Conservation (phyloP, 2,797 vertebrate genomes). For the Anabacerthia variegaticeps region DNA sequence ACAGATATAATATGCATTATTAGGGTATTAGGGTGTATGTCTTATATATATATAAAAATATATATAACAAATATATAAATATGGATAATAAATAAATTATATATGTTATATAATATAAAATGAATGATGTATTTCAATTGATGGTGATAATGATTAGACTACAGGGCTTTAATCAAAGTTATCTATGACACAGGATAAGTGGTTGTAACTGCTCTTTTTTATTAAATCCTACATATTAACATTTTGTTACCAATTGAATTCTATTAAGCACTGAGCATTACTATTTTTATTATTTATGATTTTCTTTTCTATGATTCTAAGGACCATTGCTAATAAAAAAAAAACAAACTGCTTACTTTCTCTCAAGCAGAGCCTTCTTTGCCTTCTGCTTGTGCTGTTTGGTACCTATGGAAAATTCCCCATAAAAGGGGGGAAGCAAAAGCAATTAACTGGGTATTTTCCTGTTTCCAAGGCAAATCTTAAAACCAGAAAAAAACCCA, state of each 20-base stretch:
- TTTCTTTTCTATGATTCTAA: too few species aligned
- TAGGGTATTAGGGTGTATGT: too few species aligned
- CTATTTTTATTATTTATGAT: background rate
- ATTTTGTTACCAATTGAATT: background rate
- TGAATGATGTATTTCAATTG: too few species aligned
- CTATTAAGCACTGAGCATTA: background rate
- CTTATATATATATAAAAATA: too few species aligned
- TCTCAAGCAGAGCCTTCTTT: constrained; percentile 36
- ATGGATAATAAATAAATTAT: too few species aligned
- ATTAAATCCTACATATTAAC: too few species aligned
- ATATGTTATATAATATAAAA: too few species aligned
- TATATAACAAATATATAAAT: too few species aligned
- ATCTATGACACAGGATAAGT: too few species aligned
- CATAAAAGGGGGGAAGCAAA: background rate
- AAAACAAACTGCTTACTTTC: constrained; percentile 72
- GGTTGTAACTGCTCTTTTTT: too few species aligned
- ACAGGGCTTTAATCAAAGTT: too few species aligned
- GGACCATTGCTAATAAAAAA: background rate
- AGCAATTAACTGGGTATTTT: background rate
- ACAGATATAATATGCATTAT: background rate
- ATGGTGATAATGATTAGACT: too few species aligned
- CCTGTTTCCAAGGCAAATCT: background rate
- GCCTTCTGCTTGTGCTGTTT: constrained; percentile 59
- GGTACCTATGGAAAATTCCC: constrained; percentile 49
- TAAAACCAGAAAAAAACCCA: background rate